Base-by-base conservation (phyloP, 1,140 invertebrate genomes). In the Lordiphosa collinella region DNA sequence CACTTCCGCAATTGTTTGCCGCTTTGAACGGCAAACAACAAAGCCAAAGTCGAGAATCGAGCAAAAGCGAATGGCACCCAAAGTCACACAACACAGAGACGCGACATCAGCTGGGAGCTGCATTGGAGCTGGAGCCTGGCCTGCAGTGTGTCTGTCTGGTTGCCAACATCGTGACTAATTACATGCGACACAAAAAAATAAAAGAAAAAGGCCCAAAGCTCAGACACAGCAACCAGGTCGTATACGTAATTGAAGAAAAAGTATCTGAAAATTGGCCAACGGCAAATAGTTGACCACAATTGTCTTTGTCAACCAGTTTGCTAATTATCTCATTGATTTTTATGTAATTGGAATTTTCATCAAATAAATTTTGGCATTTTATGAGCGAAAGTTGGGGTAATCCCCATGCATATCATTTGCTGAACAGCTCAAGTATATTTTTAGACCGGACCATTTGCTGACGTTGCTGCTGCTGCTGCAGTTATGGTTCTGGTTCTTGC, bases 161-260 rank as follows among this genome's bases (percentile, higher is more conserved):
- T 67, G 72, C 73, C 79, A 84, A 84, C 79, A 66, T 84, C 78
- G 78, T 84, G 78, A 84, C 78, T 84, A 84, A 84, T 84, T 84
- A 84, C 78, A 84, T 78, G 79, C 78, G 73, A 85, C 78, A 85
- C 78, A 68, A 82, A 72, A 63, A 56, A 66, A 66, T 79, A 59
- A 72, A 68, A 49, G n/a, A 13, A 5, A 18, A 31, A 41, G 64
- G 47, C 61, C 52, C 32, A 48, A 37, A 29, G 22, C 13, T 49
- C 32, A 40, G 43, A 13, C 35, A 36, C 34, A 22, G 73, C 72
- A 58, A 59, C 49, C 61, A 55, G 66, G 73, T 78, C 73, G 72
- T 63, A 69, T 78, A 84, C 72, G 79, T 84, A 84, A 84, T 82
- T 84, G 79, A 78, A 71, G 62, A 68, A 73, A 63, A 69, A 66